Conservation (phyloP, 1,140 invertebrate genomes). For the Drosophila sp. region DNA sequence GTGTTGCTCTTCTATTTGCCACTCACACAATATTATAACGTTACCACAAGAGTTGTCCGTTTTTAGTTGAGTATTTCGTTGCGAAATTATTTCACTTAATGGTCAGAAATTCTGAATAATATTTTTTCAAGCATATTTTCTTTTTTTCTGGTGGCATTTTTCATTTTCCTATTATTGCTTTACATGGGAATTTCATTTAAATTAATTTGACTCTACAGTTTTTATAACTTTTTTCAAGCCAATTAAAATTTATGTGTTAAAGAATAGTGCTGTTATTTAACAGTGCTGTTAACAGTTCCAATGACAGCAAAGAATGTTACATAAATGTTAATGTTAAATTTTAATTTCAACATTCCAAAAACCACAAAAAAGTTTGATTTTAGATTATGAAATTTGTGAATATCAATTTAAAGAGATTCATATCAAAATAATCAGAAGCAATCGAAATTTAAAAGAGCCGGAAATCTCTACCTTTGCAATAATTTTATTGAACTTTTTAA, state of each 20-base stretch:
- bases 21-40: slow-evolving; percentile 32
- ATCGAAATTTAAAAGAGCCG: no score
- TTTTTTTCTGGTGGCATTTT: slow-evolving; percentile 20
- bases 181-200: slow-evolving; percentile 59
- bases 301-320: no score
- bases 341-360: no score
- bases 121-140: slow-evolving; percentile 39
- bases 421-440: no score
- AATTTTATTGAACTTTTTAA: no score
- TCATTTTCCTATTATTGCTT: slow-evolving; percentile 22
- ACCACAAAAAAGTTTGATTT: no score
- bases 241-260: not conserved
- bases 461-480: no score
- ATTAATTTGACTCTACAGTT: slow-evolving; percentile 39
- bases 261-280: not conserved
- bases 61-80: slow-evolving; percentile 9
- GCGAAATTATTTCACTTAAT: slow-evolving; percentile 33
- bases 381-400: no score
- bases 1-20: slow-evolving; percentile 1
- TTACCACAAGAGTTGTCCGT: slow-evolving; percentile 22
- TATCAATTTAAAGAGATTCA: no score
- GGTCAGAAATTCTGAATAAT: slow-evolving; percentile 10
- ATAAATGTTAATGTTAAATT: no score
- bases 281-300: not conserved
- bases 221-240: not conserved